Conservation (phyloP, 2,888 invertebrate species). For the Myopa testacea region DNA sequence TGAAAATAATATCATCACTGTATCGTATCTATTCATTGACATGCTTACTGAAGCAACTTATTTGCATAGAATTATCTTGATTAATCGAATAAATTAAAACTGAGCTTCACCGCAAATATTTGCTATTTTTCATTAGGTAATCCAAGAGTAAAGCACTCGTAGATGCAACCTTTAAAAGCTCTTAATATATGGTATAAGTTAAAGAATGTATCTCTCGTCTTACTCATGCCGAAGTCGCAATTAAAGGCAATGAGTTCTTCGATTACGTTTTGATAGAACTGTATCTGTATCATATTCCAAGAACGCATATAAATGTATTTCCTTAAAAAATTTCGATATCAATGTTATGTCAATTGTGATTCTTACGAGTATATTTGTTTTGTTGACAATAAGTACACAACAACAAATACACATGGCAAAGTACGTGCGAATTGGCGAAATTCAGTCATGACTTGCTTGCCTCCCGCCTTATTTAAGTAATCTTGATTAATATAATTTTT, state of each 20-base stretch:
- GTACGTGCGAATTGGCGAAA: not conserved
- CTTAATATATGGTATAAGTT: too few relatives aligned
- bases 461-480: not conserved
- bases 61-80: conserved; percentile 9
- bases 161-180: too few relatives aligned
- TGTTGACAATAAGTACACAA: not conserved
- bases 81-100: conserved; percentile 16
- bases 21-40: not conserved
- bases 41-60: conserved; percentile 1
- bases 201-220: too few relatives aligned
- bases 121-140: not conserved
- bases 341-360: too few relatives aligned
- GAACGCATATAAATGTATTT: too few relatives aligned
- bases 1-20: not conserved
- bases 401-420: not conserved
- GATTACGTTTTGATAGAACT: too few relatives aligned
- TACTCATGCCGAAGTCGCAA: too few relatives aligned
- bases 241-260: too few relatives aligned
- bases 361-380: not conserved
- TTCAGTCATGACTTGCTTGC: not conserved
- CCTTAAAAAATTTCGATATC: too few relatives aligned
- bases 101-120: not conserved
- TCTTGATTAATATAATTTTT: not conserved
- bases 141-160: too few relatives aligned
- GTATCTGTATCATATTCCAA: too few relatives aligned